These are phyloP conservation scores for Tanytarsus gracilentus DNA, from an alignment of 2,888 invertebrate species.

Conservation along the genomic window DNA sequence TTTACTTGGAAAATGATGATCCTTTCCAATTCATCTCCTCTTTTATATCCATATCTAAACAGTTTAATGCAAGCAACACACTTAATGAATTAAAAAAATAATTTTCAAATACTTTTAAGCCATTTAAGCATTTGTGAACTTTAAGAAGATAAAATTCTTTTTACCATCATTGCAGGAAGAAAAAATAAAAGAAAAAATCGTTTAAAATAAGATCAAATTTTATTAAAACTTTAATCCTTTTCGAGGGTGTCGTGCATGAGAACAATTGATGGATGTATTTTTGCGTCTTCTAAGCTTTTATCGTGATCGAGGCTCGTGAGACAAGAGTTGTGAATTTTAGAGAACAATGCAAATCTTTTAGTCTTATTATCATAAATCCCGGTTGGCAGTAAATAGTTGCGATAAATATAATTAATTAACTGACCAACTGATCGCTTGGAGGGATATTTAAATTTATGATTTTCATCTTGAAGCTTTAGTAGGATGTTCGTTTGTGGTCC, in stretches of 20 bases:
- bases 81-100: too few species aligned
- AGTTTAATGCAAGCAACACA: too few species aligned
- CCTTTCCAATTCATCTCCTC: not conserved
- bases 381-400: not conserved
- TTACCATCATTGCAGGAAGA: too few species aligned
- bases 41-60: too few species aligned
- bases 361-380: constrained; percentile 1
- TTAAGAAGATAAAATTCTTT: too few species aligned
- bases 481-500: constrained; percentile 2
- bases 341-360: not conserved
- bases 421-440: not conserved
- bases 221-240: not conserved
- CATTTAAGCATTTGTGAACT: not conserved
- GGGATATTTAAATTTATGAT: constrained; percentile 7
- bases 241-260: not conserved
- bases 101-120: not conserved
- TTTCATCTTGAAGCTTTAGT: not conserved
- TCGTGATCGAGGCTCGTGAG: not conserved
- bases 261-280: constrained; percentile 8
- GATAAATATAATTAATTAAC: constrained; percentile 7
- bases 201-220: too few species aligned
- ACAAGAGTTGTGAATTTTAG: constrained; percentile 13
- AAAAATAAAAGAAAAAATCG: too few species aligned
- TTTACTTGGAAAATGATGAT: not conserved
- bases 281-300: not conserved